Conservation (phyloP, 2,797 vertebrate species). For the Acipenser ruthenus region DNA sequence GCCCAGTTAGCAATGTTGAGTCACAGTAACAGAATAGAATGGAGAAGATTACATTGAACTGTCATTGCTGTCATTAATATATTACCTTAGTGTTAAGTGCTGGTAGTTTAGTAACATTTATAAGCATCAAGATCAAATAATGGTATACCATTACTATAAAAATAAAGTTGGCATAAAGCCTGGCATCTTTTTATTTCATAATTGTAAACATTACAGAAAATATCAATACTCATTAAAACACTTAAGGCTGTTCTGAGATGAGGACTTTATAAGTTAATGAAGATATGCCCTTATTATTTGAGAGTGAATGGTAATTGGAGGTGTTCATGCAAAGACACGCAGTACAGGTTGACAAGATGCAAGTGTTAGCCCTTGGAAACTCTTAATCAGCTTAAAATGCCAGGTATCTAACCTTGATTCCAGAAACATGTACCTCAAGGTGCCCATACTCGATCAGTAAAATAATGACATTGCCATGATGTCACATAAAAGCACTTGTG, state of each 20-base stretch:
- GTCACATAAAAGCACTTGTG: neutral
- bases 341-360: constrained; percentile 35
- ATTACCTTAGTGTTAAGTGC: neutral
- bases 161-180: constrained; percentile 26
- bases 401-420: constrained; percentile 48
- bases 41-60: too few relatives aligned
- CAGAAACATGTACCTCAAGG: constrained; percentile 38
- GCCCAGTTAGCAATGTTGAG: too few relatives aligned
- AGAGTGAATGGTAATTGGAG: constrained; percentile 57
- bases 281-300: constrained; percentile 51
- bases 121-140: neutral
- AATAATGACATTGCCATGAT: neutral
- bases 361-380: constrained; percentile 55
- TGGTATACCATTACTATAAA: neutral
- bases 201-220: constrained; percentile 37
- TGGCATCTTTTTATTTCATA: constrained; percentile 27
- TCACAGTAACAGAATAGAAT: too few relatives aligned
- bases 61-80: too few relatives aligned
- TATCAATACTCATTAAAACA: constrained; percentile 38
- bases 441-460: constrained; percentile 26
- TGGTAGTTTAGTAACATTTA: neutral
- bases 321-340: constrained; percentile 48
- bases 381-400: constrained; percentile 63
- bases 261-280: constrained; percentile 22
- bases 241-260: constrained; percentile 32